Evolutionary conservation across 2,113 vertebrate genomes (phyloP).

Genomic region (Tringa solitaria): DNA sequence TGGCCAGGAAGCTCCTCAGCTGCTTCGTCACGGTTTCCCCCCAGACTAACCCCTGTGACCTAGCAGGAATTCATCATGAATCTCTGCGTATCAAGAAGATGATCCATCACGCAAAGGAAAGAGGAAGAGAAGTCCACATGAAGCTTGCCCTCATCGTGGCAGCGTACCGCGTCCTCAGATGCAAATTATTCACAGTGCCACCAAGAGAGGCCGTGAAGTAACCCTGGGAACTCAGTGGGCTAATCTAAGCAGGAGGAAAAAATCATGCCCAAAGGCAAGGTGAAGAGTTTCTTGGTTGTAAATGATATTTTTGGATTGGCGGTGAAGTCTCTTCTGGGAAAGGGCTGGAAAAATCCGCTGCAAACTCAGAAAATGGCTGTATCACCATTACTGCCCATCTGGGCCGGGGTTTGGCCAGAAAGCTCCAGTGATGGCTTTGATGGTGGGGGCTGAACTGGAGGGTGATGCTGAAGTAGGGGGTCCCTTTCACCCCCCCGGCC

Average conservation of each 20-base stretch:
- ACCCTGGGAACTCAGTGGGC: background rate
- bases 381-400: background rate
- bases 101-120: background rate
- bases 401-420: background rate
- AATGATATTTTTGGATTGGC: background rate
- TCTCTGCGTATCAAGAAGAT: background rate
- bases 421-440: background rate
- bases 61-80: background rate
- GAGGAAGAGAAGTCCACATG: background rate
- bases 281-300: background rate
- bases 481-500: background rate
- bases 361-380: background rate
- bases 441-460: background rate
- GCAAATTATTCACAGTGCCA: background rate
- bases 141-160: accelerated
- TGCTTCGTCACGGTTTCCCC: background rate
- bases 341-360: background rate
- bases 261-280: background rate
- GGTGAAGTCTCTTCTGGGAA: background rate
- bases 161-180: background rate
- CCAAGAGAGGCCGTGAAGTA: background rate
- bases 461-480: background rate
- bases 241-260: background rate
- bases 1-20: conserved; percentile 6
- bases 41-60: background rate